These are phyloP conservation scores for Onychostoma macrolepis DNA, from an alignment of 2,113 vertebrate species.

Conservation along the genomic window DNA sequence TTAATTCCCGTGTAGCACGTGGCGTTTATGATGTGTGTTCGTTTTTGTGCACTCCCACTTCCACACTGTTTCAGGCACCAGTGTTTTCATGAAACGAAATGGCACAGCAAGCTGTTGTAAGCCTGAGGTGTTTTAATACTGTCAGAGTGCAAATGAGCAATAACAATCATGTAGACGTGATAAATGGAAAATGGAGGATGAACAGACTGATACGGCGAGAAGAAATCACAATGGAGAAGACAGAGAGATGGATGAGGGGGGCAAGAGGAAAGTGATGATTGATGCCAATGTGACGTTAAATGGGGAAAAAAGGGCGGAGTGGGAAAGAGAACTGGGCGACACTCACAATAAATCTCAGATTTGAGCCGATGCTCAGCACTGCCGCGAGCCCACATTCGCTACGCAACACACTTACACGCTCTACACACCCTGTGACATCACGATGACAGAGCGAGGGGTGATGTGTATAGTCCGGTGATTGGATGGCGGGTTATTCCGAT, in stretches of 20 bases:
- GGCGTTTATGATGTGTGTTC: conserved; percentile 16
- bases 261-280: conserved; percentile 40
- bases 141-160: conserved; percentile 34
- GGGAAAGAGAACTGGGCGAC: conserved; percentile 23
- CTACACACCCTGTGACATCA: conserved; percentile 49
- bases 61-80: conserved; percentile 5
- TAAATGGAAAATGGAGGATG: conserved; percentile 41
- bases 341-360: conserved; percentile 56
- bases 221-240: conserved; percentile 38
- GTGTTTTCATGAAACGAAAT: neutral
- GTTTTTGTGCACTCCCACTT: conserved; percentile 17
- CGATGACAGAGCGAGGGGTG: conserved; percentile 38
- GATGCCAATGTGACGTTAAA: conserved; percentile 53
- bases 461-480: conserved; percentile 40
- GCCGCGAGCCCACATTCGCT: conserved; percentile 48
- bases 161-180: conserved; percentile 46
- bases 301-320: conserved; percentile 32
- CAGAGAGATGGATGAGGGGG: conserved; percentile 46
- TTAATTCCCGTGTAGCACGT: neutral
- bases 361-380: conserved; percentile 49
- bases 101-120: conserved; percentile 28
- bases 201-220: conserved; percentile 48
- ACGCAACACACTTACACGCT: conserved; percentile 33
- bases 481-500: conserved; percentile 32
- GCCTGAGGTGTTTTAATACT: conserved; percentile 37